A percentile compares a stretch with the other conserved stretches of the same genome.
Evolutionary conservation across 2,113 vertebrate genomes (phyloP).

Genomic region (Lichenostomus cassidix): DNA sequence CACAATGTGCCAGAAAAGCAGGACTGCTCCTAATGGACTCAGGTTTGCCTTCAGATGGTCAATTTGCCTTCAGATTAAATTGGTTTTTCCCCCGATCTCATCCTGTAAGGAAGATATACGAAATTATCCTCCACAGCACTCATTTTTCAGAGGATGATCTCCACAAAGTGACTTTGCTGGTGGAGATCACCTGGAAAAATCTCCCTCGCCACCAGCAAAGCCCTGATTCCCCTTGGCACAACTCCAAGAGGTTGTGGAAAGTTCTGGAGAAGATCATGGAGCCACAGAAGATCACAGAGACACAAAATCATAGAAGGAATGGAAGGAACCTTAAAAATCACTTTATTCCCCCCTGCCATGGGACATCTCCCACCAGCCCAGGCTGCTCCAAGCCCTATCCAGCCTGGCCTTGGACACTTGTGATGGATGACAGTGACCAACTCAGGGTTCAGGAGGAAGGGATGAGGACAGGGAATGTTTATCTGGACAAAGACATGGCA

Average conservation of each 20-base stretch:
- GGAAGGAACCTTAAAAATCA: neutral
- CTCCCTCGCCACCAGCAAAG: neutral
- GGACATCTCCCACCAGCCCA: neutral
- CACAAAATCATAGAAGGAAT: too few relatives aligned
- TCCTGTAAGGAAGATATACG: neutral
- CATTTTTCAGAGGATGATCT: neutral
- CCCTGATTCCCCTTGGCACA: neutral
- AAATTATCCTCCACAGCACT: neutral
- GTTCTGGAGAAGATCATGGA: neutral
- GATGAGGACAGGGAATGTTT: neutral
- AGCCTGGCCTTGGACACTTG: neutral
- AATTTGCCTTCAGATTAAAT: neutral
- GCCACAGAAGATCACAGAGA: neutral
- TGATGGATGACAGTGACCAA: neutral
- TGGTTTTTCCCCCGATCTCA: neutral
- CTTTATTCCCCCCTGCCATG: fast-evolving
- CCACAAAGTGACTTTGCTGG: neutral
- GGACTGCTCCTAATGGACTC: neutral
- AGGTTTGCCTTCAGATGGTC: neutral
- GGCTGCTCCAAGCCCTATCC: fast-evolving
- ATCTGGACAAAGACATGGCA: too few relatives aligned
- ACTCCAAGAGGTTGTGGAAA: fast-evolving
- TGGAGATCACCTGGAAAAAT: neutral
- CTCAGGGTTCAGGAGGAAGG: neutral
- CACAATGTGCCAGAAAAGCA: neutral